A percentile compares a stretch with the other conserved stretches of the same genome.
Evolutionary conservation across 2,113 vertebrate genomes (phyloP).

Genomic region (Pelecanus crispus): DNA sequence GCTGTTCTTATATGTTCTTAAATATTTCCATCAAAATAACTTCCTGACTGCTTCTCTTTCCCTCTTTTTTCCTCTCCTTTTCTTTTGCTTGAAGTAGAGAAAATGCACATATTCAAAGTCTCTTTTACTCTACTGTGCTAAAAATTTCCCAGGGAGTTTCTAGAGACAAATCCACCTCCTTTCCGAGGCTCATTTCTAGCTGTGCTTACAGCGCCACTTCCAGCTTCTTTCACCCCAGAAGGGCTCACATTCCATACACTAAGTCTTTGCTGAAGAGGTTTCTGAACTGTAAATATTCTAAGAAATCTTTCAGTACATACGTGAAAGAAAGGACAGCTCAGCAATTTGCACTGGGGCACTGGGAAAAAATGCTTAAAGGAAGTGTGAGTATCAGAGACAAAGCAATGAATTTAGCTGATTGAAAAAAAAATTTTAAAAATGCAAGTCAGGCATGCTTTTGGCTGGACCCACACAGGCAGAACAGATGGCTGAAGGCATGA

Average conservation of each 20-base stretch:
- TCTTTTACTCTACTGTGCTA: background rate
- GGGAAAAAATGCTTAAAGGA: background rate
- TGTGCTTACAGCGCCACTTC: background rate
- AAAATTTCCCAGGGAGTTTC: background rate
- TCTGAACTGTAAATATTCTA: background rate
- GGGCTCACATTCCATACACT: background rate
- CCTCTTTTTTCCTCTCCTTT: too few species aligned
- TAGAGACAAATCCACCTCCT: background rate
- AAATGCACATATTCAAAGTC: background rate
- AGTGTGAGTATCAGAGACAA: background rate
- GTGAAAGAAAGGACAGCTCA: background rate
- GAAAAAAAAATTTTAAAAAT: background rate
- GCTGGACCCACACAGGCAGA: background rate
- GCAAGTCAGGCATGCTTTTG: background rate
- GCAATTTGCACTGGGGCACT: background rate
- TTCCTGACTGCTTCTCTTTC: background rate
- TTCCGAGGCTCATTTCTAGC: background rate
- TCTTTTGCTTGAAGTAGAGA: background rate
- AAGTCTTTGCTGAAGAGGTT: background rate
- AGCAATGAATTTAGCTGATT: background rate
- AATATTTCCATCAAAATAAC: background rate
- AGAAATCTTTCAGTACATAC: background rate
- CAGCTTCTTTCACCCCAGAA: background rate
- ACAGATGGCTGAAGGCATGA: slow-evolving; percentile 24
- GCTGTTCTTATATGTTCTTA: background rate